These are phyloP conservation scores for Phyllotreta cruciferae DNA, from an alignment of 2,888 invertebrate genomes.

Conservation along the genomic window DNA sequence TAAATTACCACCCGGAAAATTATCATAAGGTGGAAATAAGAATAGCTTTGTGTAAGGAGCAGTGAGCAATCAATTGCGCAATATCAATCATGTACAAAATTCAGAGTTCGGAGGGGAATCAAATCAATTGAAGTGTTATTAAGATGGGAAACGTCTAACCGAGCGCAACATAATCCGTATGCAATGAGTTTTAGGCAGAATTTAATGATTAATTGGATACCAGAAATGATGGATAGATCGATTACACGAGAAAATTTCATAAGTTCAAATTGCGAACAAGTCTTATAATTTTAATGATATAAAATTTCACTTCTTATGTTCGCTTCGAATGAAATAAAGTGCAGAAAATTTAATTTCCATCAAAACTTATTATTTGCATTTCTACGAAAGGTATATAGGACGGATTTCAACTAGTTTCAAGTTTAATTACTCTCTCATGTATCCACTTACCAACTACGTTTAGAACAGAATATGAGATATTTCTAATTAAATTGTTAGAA, in stretches of 20 bases:
- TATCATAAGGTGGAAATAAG: neutral
- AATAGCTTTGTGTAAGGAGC: constrained; percentile 1
- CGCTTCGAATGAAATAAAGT: too few species aligned
- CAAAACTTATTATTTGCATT: too few species aligned
- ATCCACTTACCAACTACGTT: too few species aligned
- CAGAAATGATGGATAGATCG: constrained; percentile 6
- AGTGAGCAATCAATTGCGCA: constrained; percentile 9
- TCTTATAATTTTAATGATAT: too few species aligned
- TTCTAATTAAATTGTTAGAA: too few species aligned
- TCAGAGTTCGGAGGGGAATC: constrained; percentile 8
- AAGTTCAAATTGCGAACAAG: neutral
- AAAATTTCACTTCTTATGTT: too few species aligned
- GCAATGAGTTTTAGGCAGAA: constrained; percentile 12
- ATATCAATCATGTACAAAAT: constrained; percentile 15
- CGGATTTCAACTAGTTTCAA: too few species aligned
- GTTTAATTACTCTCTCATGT: too few species aligned
- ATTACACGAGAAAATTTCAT: constrained; percentile 7
- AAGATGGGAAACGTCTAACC: constrained; percentile 13
- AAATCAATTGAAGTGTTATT: constrained; percentile 16
- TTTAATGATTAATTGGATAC: constrained; percentile 9
- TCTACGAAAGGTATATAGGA: too few species aligned
- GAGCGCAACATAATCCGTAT: constrained; percentile 10
- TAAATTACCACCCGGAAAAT: neutral
- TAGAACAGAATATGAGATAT: too few species aligned
- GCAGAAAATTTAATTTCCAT: too few species aligned